Evolutionary conservation across 2,797 vertebrate species (phyloP).

Genomic region (Acanthis flammea): DNA sequence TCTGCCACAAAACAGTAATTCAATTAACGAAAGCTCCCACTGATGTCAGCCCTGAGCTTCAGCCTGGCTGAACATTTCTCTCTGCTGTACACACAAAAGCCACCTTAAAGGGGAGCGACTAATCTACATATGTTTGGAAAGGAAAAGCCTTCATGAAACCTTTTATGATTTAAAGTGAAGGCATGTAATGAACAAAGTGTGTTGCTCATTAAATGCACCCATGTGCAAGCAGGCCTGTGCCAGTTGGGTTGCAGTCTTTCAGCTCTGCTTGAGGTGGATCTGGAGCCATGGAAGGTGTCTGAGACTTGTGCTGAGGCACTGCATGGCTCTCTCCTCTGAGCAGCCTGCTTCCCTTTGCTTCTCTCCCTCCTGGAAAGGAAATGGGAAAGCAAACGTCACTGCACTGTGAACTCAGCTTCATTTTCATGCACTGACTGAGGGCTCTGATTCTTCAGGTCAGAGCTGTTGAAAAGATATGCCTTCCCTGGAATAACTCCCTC

Average conservation of each 20-base stretch:
- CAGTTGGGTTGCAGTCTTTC: background rate
- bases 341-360: background rate
- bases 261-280: background rate
- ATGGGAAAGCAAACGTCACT: accelerated
- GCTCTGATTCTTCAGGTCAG: background rate
- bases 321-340: accelerated
- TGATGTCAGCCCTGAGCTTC: slow-evolving; percentile 60
- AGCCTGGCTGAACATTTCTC: background rate
- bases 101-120: slow-evolving; percentile 23
- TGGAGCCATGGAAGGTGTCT: background rate
- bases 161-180: slow-evolving; percentile 22
- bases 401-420: background rate
- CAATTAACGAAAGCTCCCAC: slow-evolving; percentile 58
- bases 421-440: background rate
- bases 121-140: slow-evolving; percentile 43
- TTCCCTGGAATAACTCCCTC: background rate
- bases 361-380: background rate
- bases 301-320: background rate
- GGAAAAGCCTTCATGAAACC: slow-evolving; percentile 20
- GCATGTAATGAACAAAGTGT: slow-evolving; percentile 32
- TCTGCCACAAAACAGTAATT: slow-evolving; percentile 69
- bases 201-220: background rate
- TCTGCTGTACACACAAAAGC: slow-evolving; percentile 22
- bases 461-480: background rate
- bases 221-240: background rate